Conservation (phyloP, 2,113 vertebrate genomes). For the Corvus hawaiiensis region DNA sequence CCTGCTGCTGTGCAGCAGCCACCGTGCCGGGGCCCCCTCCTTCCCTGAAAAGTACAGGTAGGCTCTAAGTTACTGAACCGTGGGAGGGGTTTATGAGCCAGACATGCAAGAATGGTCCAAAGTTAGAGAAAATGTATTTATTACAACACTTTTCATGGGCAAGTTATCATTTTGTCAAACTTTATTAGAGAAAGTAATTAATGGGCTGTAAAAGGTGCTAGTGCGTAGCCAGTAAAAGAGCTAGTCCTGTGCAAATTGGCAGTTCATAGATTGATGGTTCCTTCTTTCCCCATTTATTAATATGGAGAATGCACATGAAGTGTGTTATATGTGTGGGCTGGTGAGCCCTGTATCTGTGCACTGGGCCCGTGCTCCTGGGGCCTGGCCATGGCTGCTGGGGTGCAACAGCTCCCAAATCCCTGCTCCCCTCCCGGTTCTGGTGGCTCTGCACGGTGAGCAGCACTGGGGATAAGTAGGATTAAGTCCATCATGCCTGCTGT, state of each 20-base stretch:
- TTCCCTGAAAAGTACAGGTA: slow-evolving; percentile 45
- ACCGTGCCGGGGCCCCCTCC: neutral
- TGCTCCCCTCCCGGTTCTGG: neutral
- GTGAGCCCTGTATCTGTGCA: neutral
- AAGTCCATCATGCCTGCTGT: neutral
- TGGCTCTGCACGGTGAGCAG: neutral
- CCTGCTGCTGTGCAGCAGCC: neutral
- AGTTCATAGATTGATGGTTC: slow-evolving; percentile 76
- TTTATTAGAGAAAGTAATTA: slow-evolving; percentile 87
- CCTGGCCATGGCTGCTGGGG: fast-evolving
- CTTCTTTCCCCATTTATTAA: slow-evolving; percentile 76
- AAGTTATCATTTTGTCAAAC: slow-evolving; percentile 89
- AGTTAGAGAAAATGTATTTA: slow-evolving; percentile 84
- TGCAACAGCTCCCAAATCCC: neutral
- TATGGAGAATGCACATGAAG: slow-evolving; percentile 62
- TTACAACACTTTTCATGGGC: slow-evolving; percentile 83
- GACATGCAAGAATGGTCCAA: slow-evolving; percentile 73
- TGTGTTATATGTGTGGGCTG: slow-evolving; percentile 47
- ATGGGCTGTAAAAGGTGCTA: slow-evolving; percentile 86
- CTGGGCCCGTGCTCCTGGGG: neutral
- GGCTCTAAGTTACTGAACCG: slow-evolving; percentile 64
- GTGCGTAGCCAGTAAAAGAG: slow-evolving; percentile 80
- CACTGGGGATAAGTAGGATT: neutral
- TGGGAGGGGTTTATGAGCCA: slow-evolving; percentile 74
- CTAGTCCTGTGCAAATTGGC: slow-evolving; percentile 76